phyloP scores from a whole-genome alignment of 2,797 vertebrate genomes.

The Alosa sapidissima region DNA sequence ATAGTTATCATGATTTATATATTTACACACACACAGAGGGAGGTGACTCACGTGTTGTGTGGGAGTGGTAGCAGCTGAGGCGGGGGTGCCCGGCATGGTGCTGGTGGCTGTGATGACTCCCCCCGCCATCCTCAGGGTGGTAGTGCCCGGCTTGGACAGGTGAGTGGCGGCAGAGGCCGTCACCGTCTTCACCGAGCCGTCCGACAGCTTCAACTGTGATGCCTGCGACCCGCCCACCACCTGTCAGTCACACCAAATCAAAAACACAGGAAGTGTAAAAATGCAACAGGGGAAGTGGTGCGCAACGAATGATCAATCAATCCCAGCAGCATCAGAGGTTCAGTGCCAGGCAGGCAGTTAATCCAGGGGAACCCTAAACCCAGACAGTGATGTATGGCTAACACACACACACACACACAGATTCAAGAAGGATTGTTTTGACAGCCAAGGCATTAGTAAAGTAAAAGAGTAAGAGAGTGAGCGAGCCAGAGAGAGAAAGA shows the following conservation, averaged over 20 bases:
- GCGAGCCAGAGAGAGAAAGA: too few species aligned
- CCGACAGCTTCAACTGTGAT: conserved; percentile 90
- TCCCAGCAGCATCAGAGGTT: not conserved
- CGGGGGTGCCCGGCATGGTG: conserved; percentile 73
- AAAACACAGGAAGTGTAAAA: not conserved
- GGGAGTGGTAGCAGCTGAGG: conserved; percentile 55
- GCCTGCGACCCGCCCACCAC: conserved; percentile 80
- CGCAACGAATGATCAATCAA: not conserved
- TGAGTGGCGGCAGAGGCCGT: conserved; percentile 77
- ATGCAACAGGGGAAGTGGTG: not conserved
- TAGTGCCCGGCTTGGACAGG: conserved; percentile 91
- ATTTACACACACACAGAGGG: not conserved
- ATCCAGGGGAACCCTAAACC: not conserved
- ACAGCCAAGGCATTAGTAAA: not conserved
- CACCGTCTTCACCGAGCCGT: conserved; percentile 87
- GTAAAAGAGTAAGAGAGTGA: not conserved
- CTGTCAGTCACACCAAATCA: conserved; percentile 57
- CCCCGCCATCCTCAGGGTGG: conserved; percentile 89
- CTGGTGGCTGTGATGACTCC: conserved; percentile 89
- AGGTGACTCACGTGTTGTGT: conserved; percentile 42
- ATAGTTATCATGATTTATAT: not conserved
- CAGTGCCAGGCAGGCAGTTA: not conserved
- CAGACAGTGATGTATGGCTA: not conserved
- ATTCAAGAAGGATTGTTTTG: not conserved
- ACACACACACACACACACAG: not conserved